phyloP scores from a whole-genome alignment of 2,888 invertebrate genomes.

The Diaperis boleti region DNA sequence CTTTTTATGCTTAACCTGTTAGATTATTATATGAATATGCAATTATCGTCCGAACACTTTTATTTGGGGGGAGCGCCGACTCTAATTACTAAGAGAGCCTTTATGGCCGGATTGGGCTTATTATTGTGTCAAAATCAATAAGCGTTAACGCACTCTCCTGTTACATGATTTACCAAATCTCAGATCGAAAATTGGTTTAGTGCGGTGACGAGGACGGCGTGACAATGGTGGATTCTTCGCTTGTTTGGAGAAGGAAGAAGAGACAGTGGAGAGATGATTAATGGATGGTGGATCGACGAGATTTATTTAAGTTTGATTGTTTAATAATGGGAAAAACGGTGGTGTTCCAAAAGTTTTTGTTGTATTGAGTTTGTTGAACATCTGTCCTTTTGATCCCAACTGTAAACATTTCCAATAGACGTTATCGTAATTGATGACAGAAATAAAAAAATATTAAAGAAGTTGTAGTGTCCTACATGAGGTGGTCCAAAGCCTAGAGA shows the following conservation, averaged over 20 bases:
- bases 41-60: constrained; percentile 47
- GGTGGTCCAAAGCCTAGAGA: too few species aligned
- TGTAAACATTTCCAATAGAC: too few species aligned
- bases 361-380: too few species aligned
- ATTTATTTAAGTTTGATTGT: constrained; percentile 1
- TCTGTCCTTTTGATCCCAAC: too few species aligned
- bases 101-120: constrained; percentile 26
- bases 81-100: constrained; percentile 46
- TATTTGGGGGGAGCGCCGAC: constrained; percentile 45
- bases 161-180: constrained; percentile 24
- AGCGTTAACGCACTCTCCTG: constrained; percentile 19
- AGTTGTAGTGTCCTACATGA: too few species aligned
- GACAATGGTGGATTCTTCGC: constrained; percentile 21
- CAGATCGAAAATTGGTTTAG: constrained; percentile 22
- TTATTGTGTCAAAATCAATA: constrained; percentile 37
- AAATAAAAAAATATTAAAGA: too few species aligned
- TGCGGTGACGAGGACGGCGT: constrained; percentile 7
- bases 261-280: constrained; percentile 17
- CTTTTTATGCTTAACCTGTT: constrained; percentile 44
- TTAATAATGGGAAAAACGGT: constrained; percentile 1
- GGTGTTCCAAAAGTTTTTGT: too few species aligned
- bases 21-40: constrained; percentile 50
- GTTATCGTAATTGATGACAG: too few species aligned
- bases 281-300: not conserved
- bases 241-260: constrained; percentile 18